A percentile compares a stretch with the other conserved stretches of the same genome.
These are phyloP conservation scores for Crotophaga sulcirostris DNA, from an alignment of 2,113 vertebrate species.

Conservation along the genomic window DNA sequence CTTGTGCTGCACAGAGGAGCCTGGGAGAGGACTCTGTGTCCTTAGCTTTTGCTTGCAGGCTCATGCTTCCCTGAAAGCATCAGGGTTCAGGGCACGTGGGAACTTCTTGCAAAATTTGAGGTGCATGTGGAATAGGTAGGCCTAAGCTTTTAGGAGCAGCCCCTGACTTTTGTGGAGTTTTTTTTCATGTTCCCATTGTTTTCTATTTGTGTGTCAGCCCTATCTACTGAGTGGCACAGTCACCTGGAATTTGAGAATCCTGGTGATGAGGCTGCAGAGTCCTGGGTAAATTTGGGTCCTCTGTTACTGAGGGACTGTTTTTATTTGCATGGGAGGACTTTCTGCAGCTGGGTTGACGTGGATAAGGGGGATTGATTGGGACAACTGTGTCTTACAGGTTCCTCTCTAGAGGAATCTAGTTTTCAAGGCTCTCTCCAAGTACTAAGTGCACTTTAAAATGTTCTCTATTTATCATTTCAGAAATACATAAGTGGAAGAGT, in stretches of 20 bases:
- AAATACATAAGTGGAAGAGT: background rate
- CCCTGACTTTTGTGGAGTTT: background rate
- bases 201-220: background rate
- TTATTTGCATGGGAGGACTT: background rate
- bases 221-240: background rate
- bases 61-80: background rate
- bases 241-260: background rate
- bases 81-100: background rate
- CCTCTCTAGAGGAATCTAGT: background rate
- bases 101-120: background rate
- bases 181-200: background rate
- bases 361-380: background rate
- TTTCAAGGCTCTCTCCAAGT: background rate
- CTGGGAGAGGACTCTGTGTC: background rate
- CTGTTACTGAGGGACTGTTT: background rate
- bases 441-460: background rate
- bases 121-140: accelerated
- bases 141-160: background rate
- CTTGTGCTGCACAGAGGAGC: background rate
- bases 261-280: background rate
- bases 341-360: background rate
- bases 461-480: background rate
- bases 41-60: background rate
- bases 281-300: background rate
- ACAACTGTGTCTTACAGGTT: background rate